Base-by-base conservation (phyloP, 1,140 invertebrate genomes). In the Rhopalosiphum padi region DNA sequence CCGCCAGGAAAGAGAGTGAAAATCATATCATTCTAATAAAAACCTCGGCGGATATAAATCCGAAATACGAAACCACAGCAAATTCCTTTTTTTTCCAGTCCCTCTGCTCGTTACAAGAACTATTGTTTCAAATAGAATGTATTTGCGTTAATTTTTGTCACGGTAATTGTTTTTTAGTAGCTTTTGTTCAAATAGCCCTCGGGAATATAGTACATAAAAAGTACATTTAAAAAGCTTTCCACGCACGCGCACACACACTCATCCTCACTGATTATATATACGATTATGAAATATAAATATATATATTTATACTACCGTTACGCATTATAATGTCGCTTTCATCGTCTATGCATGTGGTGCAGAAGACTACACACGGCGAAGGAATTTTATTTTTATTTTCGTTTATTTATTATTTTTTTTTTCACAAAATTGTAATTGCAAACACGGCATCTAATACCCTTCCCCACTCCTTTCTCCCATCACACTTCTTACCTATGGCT, bases 71-170 rank as follows among this genome's bases (percentile, higher is more conserved):
- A 77, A 77, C 60, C n/a, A 77, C 30, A 77, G 60, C 30, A n/a
- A 77, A 77, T 77, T n/a, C n/a, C n/a, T n/a, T 11, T 11, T 83
- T 83, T 82, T 83, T 83, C 41, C 22, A 23, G 21, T 83, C 9
- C 23, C 37, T 41, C 37, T 23, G 37, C 7, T 83, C 35, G 35
- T 41, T 41, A 83, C 60, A 11, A 77, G 30, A n/a, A n/a, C n/a
- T 77, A 83, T 83, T 23, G 82, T 83, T 83, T 23, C 35, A 18
- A 83, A 83, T 41, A 41, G 22, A 41, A 41, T 41, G 60, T n/a
- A 77, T 77, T 77, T 23, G 51, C 37, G 89, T 90, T 90, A 90
- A 90, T 90, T 90, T 90, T 90, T 43, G 46, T 60, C n/a, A 90
- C 53, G 22, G 48, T n/a, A 77, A 77, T 89, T 53, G 89, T 90